A percentile compares a stretch with the other conserved stretches of the same genome.
These are phyloP conservation scores for Lucilia sericata DNA, from an alignment of 1,140 invertebrate genomes.

Conservation along the genomic window DNA sequence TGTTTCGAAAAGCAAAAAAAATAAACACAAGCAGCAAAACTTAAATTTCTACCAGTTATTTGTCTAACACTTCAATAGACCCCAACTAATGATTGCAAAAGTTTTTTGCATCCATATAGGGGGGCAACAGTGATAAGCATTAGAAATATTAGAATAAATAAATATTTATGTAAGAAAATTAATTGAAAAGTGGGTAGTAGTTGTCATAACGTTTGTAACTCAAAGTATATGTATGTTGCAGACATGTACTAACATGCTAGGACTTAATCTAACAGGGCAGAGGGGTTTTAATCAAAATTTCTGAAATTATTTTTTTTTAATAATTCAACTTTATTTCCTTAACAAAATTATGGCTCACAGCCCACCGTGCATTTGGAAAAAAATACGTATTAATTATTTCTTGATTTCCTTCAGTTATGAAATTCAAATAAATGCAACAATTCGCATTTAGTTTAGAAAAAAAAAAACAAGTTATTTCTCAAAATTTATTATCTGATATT, in stretches of 20 bases:
- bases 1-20: neutral
- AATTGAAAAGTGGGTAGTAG: neutral
- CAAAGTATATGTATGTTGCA: too few relatives aligned
- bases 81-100: slow-evolving; percentile 3
- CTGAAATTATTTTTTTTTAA: too few relatives aligned
- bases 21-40: neutral
- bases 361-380: too few relatives aligned
- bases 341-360: neutral
- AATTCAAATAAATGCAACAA: neutral
- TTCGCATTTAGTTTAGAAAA: neutral
- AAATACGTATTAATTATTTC: neutral
- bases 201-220: too few relatives aligned
- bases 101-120: neutral
- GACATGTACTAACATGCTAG: too few relatives aligned
- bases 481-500: slow-evolving; percentile 14
- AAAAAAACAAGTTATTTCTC: neutral
- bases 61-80: neutral
- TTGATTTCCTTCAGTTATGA: slow-evolving; percentile 16
- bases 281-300: too few relatives aligned
- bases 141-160: neutral
- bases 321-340: too few relatives aligned
- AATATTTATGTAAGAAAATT: neutral
- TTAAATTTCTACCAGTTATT: neutral
- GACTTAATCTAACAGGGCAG: too few relatives aligned
- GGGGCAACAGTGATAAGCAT: neutral